Evolutionary conservation across 2,113 vertebrate species (phyloP).

Genomic region (Centropus bengalensis): DNA sequence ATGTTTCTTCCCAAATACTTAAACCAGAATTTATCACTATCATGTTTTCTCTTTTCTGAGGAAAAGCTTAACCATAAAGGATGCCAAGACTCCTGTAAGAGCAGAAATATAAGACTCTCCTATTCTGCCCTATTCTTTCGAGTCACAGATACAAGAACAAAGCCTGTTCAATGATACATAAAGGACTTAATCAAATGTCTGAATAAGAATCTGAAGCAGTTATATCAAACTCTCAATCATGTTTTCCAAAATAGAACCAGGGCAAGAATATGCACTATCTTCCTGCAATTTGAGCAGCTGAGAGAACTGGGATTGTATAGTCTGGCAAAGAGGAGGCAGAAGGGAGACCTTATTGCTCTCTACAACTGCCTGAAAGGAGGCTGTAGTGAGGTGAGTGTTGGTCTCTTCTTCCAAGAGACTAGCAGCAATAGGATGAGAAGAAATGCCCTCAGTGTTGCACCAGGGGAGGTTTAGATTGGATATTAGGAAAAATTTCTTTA

Average conservation of each 20-base stretch:
- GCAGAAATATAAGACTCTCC: background rate
- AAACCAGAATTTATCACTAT: background rate
- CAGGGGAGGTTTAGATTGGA: no score
- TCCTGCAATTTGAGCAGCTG: background rate
- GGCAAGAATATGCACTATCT: background rate
- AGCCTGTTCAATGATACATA: background rate
- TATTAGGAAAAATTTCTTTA: no score
- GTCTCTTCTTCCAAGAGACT: no score
- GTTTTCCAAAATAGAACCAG: constrained; percentile 23
- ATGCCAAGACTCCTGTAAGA: background rate
- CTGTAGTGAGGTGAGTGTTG: no score
- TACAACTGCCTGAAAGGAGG: no score
- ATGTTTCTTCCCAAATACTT: background rate
- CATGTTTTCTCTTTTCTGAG: background rate
- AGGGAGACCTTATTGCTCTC: no score
- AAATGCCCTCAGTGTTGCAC: no score
- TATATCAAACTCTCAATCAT: background rate
- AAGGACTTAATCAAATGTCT: constrained; percentile 35
- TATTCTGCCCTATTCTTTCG: background rate
- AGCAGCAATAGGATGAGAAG: no score
- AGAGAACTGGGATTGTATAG: no score
- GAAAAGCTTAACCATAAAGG: background rate
- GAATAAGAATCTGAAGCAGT: constrained; percentile 1
- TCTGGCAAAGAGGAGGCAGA: no score
- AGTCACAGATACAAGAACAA: background rate